Conservation (phyloP, 2,888 invertebrate genomes). For the Lochmaea capreae region DNA sequence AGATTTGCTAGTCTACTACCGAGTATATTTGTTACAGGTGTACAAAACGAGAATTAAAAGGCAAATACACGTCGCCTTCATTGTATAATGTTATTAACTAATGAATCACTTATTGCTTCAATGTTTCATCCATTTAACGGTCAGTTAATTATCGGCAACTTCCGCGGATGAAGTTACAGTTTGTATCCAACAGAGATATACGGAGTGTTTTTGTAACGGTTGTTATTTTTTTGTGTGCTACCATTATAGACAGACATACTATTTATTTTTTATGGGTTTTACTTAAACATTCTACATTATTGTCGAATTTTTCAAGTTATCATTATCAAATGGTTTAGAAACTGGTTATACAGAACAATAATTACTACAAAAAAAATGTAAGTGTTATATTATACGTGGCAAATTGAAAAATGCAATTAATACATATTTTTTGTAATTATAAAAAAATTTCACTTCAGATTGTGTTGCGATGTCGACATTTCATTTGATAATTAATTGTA, state of each 20-base stretch:
- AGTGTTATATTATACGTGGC: not conserved
- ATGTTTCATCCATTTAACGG: constrained; percentile 40
- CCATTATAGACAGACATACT: not conserved
- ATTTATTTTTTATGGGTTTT: not conserved
- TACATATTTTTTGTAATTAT: no score
- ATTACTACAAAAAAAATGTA: not conserved
- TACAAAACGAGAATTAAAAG: constrained; percentile 7
- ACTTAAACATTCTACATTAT: not conserved
- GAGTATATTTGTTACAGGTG: constrained; percentile 1
- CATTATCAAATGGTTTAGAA: not conserved
- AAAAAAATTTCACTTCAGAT: no score
- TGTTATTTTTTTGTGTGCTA: not conserved
- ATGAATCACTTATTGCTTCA: constrained; percentile 50
- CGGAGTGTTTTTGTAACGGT: constrained; percentile 8
- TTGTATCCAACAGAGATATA: not conserved
- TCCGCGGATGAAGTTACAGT: constrained; percentile 13
- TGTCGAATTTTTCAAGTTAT: not conserved
- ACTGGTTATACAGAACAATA: no score
- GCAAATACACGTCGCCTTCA: constrained; percentile 31
- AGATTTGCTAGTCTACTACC: constrained; percentile 11
- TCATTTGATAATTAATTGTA: no score
- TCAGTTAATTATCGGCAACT: constrained; percentile 4
- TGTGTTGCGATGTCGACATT: no score
- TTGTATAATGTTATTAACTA: constrained; percentile 26
- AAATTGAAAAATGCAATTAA: no score